Evolutionary conservation across 2,888 invertebrate genomes (phyloP), one percentile per base, ranked within the genome.

Genomic region (Synergus japonicus): DNA sequence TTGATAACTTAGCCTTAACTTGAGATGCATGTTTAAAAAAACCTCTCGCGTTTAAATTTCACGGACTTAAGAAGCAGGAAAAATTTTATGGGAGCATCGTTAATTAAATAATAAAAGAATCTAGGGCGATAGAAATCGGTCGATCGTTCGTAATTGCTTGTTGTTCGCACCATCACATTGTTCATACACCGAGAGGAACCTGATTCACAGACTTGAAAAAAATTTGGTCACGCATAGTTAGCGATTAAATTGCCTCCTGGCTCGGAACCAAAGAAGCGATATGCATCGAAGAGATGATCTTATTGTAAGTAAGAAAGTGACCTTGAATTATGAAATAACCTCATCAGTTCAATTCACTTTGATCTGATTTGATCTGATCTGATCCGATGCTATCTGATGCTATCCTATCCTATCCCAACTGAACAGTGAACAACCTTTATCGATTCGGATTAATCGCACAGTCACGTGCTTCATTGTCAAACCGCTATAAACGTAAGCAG

Each of bases 401-500:
- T 22, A 29, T 46, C 5, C 63, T 29, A 63, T 63, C 29, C 29
- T 13, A 63, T 13, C 63, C 29, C 12, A 22, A 37, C 5, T n/a
- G 54, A 73, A 37, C 49, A 54, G 37, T n/a, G 73, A 73, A 73
- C 37, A 73, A 54, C 37, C 54, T 73, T 73, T 73, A 73, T 73
- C 73, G 73, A 73, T 73, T 73, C 54, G 41, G 73, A 73, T 73
- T 73, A 73, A 73, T 73, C 73, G 54, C 49, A 29, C 63, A 73
- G 73, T 73, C 73, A 73, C 73, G 73, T 54, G 73, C 54, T 73
- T 49, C 49, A 73, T 73, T 73, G 54, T 73, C 54, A 54, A 73
- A 73, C 73, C 73, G 73, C 73, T 73, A 54, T 73, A 73, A 73
- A 58, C 73, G 37, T 73, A 73, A 73, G 73, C 73, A 73, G 73